phyloP scores from a whole-genome alignment of 2,797 vertebrate species.

The Protosalanx chinensis region DNA sequence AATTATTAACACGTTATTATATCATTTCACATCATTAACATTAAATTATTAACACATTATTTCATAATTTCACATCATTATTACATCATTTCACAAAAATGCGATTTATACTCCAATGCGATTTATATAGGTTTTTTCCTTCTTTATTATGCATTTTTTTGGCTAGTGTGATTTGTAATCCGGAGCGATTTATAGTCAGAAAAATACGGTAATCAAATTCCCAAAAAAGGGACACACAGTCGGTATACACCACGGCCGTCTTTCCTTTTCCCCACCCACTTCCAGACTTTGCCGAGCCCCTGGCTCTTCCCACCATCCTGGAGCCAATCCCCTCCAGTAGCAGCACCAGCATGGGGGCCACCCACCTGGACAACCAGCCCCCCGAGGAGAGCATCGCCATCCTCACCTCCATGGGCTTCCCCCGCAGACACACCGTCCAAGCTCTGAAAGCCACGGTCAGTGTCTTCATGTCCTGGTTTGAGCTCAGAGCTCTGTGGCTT shows the following conservation, averaged over 20 bases:
- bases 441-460: conserved; percentile 89
- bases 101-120: no score
- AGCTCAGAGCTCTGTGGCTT: neutral
- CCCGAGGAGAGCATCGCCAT: conserved; percentile 94
- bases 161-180: no score
- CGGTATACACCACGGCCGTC: neutral
- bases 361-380: conserved; percentile 80
- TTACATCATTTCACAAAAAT: no score
- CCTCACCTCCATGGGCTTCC: conserved; percentile 96
- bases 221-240: neutral
- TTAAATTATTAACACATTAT: no score
- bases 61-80: no score
- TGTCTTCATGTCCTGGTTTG: conserved; percentile 14
- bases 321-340: conserved; percentile 69
- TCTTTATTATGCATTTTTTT: no score
- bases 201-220: neutral
- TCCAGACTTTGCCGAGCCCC: conserved; percentile 94
- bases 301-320: conserved; percentile 79
- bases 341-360: conserved; percentile 61
- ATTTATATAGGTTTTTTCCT: no score
- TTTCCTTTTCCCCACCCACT: conserved; percentile 1
- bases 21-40: no score
- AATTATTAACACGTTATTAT: no score
- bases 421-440: conserved; percentile 82
- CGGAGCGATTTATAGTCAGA: no score